A percentile compares a stretch with the other conserved stretches of the same genome.
Conservation (phyloP, 2,113 vertebrate genomes). For the Hydrolagus affinis region DNA sequence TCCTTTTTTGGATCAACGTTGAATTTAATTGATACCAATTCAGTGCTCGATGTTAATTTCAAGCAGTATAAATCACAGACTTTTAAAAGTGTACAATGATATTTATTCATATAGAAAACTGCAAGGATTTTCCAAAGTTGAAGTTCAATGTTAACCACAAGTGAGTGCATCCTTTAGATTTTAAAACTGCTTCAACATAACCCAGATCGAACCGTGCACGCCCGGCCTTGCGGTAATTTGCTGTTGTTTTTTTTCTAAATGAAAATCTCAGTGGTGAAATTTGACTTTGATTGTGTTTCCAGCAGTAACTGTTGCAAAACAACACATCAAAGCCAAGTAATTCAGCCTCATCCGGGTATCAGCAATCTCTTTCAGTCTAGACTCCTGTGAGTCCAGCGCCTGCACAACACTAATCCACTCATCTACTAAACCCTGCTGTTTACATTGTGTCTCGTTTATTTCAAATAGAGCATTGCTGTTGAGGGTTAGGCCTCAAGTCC, state of each 20-base stretch:
- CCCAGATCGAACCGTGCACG: background rate
- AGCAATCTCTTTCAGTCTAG: slow-evolving; percentile 5
- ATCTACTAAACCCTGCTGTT: background rate
- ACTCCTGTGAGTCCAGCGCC: slow-evolving; percentile 10
- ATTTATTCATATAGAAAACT: too few species aligned
- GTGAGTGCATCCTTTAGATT: background rate
- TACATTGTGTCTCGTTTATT: slow-evolving; percentile 1
- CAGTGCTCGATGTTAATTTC: background rate
- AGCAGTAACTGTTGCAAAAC: background rate
- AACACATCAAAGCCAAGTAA: background rate
- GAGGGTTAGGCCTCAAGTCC: too few species aligned
- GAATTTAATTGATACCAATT: background rate
- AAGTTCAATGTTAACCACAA: slow-evolving; percentile 26
- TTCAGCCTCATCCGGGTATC: slow-evolving; percentile 28
- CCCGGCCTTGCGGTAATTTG: background rate
- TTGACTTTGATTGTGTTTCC: background rate
- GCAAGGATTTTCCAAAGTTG: slow-evolving; percentile 7
- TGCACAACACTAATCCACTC: slow-evolving; percentile 17
- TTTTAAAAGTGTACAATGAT: background rate
- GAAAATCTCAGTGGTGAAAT: background rate
- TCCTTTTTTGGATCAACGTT: background rate
- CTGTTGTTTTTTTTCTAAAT: background rate
- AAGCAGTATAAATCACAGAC: background rate
- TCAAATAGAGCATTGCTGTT: background rate
- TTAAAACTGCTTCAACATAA: background rate